A percentile compares a stretch with the other conserved stretches of the same genome.
These are phyloP conservation scores for Hydra vulgaris DNA, from an alignment of 30 jellyfish, hydroid and myxozoan species.

Conservation along the genomic window DNA sequence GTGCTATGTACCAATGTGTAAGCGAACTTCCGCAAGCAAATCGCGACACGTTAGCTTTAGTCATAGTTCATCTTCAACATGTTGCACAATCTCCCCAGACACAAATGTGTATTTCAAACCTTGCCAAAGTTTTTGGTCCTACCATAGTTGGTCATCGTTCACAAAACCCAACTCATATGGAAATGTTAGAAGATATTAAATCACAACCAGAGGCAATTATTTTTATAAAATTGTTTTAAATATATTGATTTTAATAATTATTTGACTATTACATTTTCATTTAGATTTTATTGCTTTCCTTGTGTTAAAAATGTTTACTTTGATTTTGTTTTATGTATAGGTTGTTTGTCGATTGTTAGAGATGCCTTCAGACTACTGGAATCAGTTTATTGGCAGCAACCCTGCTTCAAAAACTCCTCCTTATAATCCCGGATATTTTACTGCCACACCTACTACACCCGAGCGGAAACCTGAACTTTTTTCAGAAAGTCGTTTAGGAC, in stretches of 20 bases:
- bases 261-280: too few relatives aligned
- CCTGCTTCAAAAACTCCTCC: conserved; percentile 55
- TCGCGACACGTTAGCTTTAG: conserved; percentile 83
- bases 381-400: conserved; percentile 48
- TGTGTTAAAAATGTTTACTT: too few relatives aligned
- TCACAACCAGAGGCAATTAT: conserved; percentile 68
- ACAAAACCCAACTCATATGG: conserved; percentile 87
- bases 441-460: conserved; percentile 95
- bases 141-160: conserved; percentile 96
- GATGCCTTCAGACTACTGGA: conserved; percentile 96
- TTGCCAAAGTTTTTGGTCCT: conserved; percentile 95
- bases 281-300: too few relatives aligned
- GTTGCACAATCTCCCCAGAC: conserved; percentile 80
- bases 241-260: conserved; percentile 5
- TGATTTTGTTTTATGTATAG: too few relatives aligned
- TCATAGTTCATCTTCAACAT: conserved; percentile 70
- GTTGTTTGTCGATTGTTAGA: conserved; percentile 67
- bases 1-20: conserved; percentile 94
- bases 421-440: conserved; percentile 78
- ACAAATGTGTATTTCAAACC: conserved; percentile 63
- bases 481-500: conserved; percentile 8
- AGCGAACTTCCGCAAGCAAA: conserved; percentile 89
- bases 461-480: conserved; percentile 46
- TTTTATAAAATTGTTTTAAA: background rate
- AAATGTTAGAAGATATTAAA: conserved; percentile 87